These are phyloP conservation scores for Python bivittatus DNA, from an alignment of 2,113 vertebrate species.

Conservation along the genomic window DNA sequence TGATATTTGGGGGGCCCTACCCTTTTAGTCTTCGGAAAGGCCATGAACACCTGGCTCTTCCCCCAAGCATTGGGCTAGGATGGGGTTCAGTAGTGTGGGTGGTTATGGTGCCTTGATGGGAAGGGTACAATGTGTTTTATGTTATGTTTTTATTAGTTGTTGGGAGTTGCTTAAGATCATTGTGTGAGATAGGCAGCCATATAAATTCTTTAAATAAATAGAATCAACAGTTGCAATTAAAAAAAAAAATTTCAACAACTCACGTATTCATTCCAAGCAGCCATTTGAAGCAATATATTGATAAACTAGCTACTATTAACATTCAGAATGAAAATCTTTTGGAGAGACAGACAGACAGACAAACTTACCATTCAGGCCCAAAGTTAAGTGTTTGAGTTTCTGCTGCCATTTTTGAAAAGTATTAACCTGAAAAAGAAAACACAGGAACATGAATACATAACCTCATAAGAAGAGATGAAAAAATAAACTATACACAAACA, in stretches of 20 bases:
- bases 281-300: not conserved
- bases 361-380: constrained; percentile 97
- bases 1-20: not conserved
- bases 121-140: not conserved
- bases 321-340: not conserved
- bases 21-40: not conserved
- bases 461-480: constrained; percentile 22
- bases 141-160: not conserved
- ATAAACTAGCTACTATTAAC: accelerated
- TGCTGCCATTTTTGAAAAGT: constrained; percentile 85
- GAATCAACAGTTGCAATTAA: not conserved
- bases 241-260: not conserved
- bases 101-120: not conserved
- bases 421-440: constrained; percentile 76
- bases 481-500: not conserved
- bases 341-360: not conserved
- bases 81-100: not conserved
- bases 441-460: constrained; percentile 30
- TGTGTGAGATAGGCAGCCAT: not conserved
- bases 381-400: constrained; percentile 99
- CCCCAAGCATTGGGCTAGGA: not conserved
- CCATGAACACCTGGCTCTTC: not conserved
- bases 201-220: not conserved
- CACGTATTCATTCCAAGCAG: not conserved
- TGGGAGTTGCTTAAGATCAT: not conserved